Conservation (phyloP, 2,888 invertebrate genomes). For the Drosophila suboccidentalis region DNA sequence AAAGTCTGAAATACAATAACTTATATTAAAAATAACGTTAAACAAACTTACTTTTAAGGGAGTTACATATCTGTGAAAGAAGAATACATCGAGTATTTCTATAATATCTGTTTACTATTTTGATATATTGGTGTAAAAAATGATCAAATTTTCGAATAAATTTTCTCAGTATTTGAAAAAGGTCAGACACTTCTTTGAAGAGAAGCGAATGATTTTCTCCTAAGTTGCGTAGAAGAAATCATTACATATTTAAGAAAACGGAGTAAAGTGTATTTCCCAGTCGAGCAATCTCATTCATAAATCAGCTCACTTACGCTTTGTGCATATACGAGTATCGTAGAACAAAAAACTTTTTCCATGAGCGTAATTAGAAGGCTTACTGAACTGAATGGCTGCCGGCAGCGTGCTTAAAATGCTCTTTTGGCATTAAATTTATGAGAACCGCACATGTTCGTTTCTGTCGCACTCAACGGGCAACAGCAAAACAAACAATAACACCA, state of each 20-base stretch:
- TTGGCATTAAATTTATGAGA: slow-evolving; percentile 80
- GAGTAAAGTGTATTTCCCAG: background rate
- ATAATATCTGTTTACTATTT: no score
- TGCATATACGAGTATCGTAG: slow-evolving; percentile 27
- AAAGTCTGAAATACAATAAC: no score
- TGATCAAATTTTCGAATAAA: background rate
- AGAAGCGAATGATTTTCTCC: background rate
- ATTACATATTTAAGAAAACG: background rate
- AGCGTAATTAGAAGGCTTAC: slow-evolving; percentile 79
- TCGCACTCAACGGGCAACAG: slow-evolving; percentile 49
- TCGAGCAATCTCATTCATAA: background rate
- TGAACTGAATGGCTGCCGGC: slow-evolving; percentile 38
- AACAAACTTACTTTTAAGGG: no score
- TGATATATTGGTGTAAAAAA: no score
- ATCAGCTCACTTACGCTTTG: slow-evolving; percentile 4
- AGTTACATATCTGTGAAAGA: no score
- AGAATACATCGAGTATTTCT: no score
- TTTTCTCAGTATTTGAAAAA: background rate
- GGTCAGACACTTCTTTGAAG: background rate
- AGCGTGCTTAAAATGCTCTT: slow-evolving; percentile 75
- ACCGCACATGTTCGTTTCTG: slow-evolving; percentile 69
- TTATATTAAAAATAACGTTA: no score
- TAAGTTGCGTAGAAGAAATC: background rate
- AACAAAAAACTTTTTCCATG: slow-evolving; percentile 56
- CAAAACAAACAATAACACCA: slow-evolving; percentile 17